Percentiles rank a stretch among this genome's conserved stretches.
Evolutionary conservation across 92 coral and sea anemone genomes (phyloP).

Genomic region (Anthopleura xanthogrammica): DNA sequence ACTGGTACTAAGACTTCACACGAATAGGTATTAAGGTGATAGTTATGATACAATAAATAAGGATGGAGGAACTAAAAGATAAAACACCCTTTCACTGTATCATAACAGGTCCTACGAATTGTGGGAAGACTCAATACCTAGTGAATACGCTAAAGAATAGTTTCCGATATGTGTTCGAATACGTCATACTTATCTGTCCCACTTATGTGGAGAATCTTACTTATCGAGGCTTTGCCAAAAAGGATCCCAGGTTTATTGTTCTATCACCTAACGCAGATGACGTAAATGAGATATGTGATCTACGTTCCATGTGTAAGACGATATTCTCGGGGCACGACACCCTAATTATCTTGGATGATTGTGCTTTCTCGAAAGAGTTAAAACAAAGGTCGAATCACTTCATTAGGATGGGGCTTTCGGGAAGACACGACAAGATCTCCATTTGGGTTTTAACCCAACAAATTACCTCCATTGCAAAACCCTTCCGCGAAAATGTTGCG

Average conservation of each 20-base stretch:
- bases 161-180: neutral
- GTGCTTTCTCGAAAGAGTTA: conserved; percentile 30
- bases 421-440: conserved; percentile 8
- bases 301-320: neutral
- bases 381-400: conserved; percentile 14
- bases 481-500: conserved; percentile 14
- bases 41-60: too few relatives aligned
- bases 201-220: neutral
- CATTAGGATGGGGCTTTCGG: conserved; percentile 10
- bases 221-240: conserved; percentile 15
- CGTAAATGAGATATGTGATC: conserved; percentile 17
- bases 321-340: conserved; percentile 25
- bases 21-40: too few relatives aligned
- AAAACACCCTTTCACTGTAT: neutral
- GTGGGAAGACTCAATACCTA: too few relatives aligned
- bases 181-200: neutral
- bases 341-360: conserved; percentile 26
- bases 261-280: conserved; percentile 21
- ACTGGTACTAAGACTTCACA: too few relatives aligned
- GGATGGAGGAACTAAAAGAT: neutral
- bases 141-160: neutral
- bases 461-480: conserved; percentile 27
- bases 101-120: too few relatives aligned
- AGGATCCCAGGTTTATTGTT: conserved; percentile 27
- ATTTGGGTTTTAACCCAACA: conserved; percentile 36